A percentile compares a stretch with the other conserved stretches of the same genome.
Evolutionary conservation across 2,888 invertebrate genomes (phyloP).

Genomic region (Amblyjoppa proteus): DNA sequence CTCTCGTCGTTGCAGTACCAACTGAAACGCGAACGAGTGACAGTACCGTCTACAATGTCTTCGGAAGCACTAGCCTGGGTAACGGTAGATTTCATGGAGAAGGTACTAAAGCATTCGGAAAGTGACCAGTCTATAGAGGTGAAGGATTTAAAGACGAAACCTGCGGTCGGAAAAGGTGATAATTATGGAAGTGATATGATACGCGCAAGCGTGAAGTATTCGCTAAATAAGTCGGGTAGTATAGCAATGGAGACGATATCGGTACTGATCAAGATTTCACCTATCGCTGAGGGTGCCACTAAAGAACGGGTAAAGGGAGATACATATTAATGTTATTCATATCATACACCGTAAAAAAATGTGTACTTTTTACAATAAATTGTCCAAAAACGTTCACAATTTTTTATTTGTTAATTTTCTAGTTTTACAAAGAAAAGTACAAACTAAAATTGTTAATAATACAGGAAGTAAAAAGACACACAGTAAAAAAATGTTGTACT

Average conservation of each 20-base stretch:
- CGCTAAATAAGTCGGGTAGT: slow-evolving; percentile 61
- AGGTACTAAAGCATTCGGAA: slow-evolving; percentile 75
- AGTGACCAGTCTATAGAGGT: slow-evolving; percentile 76
- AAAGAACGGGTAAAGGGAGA: slow-evolving; percentile 72
- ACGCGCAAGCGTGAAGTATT: slow-evolving; percentile 73
- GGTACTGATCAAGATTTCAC: slow-evolving; percentile 81
- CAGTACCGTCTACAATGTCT: background rate
- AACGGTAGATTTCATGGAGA: slow-evolving; percentile 74
- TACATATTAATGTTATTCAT: slow-evolving; percentile 45
- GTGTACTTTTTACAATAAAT: too few species aligned
- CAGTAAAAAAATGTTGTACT: too few species aligned
- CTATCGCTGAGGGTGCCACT: slow-evolving; percentile 74
- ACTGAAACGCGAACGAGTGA: too few species aligned
- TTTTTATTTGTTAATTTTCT: too few species aligned
- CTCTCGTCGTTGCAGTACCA: too few species aligned
- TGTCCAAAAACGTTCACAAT: too few species aligned
- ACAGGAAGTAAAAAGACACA: too few species aligned
- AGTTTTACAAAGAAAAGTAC: too few species aligned
- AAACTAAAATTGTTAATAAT: too few species aligned
- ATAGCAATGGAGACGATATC: slow-evolving; percentile 71
- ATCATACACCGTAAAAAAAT: background rate
- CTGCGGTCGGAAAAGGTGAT: slow-evolving; percentile 81
- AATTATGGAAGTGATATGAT: slow-evolving; percentile 82
- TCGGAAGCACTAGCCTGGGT: slow-evolving; percentile 75
- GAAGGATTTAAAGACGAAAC: slow-evolving; percentile 72